Conservation (phyloP, 2,888 invertebrate genomes). For the Ditula angustiorana region DNA sequence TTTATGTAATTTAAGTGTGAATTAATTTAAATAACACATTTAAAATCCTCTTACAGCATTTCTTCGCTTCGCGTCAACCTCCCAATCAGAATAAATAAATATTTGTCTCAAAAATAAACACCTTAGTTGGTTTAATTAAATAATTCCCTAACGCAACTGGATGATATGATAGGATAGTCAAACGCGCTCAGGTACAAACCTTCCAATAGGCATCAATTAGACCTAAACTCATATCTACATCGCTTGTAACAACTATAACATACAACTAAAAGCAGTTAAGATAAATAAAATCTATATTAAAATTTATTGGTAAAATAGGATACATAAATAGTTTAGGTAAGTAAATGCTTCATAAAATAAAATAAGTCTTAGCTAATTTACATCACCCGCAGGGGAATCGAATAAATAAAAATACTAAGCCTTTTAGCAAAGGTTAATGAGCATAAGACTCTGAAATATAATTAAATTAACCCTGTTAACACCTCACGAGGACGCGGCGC, state of each 20-base stretch:
- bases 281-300: constrained; percentile 81
- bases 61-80: constrained; percentile 22
- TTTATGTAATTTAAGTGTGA: neutral
- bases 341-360: constrained; percentile 65
- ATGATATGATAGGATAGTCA: constrained; percentile 35
- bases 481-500: constrained; percentile 49
- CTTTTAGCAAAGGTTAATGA: constrained; percentile 35
- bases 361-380: constrained; percentile 51
- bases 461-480: constrained; percentile 72
- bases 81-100: constrained; percentile 18
- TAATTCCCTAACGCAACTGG: constrained; percentile 27
- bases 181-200: constrained; percentile 68
- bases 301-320: constrained; percentile 72
- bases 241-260: constrained; percentile 59
- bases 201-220: constrained; percentile 54
- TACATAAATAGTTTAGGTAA: constrained; percentile 66
- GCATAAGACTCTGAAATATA: constrained; percentile 38
- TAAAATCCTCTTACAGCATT: constrained; percentile 51
- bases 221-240: constrained; percentile 66
- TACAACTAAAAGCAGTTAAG: constrained; percentile 76
- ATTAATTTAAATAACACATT: constrained; percentile 23
- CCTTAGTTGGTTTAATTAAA: constrained; percentile 41
- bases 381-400: constrained; percentile 49
- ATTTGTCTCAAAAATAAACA: constrained; percentile 18
- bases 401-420: constrained; percentile 61